Evolutionary conservation across 2,113 vertebrate genomes (phyloP).

Genomic region (Odontophorus gujanensis): DNA sequence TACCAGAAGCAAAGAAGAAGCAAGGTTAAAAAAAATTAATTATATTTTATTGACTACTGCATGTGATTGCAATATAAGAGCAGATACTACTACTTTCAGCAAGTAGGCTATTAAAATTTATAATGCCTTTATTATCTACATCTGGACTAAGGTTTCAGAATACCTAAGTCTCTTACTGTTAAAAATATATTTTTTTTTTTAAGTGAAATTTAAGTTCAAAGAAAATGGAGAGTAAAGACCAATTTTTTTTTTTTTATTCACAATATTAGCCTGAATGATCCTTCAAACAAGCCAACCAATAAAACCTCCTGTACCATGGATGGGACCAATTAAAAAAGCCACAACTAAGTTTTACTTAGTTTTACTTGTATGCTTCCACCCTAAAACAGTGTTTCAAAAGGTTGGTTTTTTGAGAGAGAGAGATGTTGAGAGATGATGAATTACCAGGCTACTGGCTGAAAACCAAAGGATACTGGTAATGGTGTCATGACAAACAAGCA

Average conservation of each 20-base stretch:
- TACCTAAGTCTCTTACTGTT: background rate
- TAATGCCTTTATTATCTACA: background rate
- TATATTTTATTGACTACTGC: background rate
- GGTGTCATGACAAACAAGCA: background rate
- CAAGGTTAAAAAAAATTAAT: background rate
- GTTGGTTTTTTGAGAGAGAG: background rate
- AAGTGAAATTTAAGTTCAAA: background rate
- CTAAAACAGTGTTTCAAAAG: background rate
- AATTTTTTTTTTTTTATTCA: fast-evolving
- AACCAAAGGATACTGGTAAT: background rate
- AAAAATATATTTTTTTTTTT: background rate
- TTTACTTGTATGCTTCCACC: background rate
- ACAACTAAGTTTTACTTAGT: background rate
- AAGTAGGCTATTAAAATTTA: background rate
- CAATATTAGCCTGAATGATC: background rate
- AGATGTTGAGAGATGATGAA: background rate
- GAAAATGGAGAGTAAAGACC: background rate
- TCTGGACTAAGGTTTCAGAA: background rate
- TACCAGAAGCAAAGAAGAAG: conserved; percentile 54
- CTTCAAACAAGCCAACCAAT: background rate
- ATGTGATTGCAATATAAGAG: background rate
- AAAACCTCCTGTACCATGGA: background rate
- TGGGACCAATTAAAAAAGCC: background rate
- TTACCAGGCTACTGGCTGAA: background rate
- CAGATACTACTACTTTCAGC: background rate